A percentile compares a stretch with the other conserved stretches of the same genome.
These are phyloP conservation scores for Echinops telfairi DNA, from an alignment of 2,113 vertebrate genomes.

Conservation along the genomic window DNA sequence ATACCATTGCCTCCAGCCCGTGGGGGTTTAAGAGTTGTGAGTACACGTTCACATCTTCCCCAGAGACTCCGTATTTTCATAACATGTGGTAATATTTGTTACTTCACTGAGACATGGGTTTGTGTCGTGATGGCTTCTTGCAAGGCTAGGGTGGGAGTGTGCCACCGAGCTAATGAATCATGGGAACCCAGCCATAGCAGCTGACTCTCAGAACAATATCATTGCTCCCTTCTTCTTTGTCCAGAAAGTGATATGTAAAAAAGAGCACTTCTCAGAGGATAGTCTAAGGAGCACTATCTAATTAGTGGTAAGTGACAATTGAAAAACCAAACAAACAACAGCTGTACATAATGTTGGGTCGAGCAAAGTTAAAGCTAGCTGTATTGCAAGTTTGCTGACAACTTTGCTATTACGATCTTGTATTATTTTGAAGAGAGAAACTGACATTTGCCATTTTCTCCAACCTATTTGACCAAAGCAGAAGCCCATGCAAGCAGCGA, in stretches of 20 bases:
- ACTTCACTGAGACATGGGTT: constrained; percentile 37
- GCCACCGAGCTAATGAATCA: constrained; percentile 33
- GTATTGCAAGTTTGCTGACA: neutral
- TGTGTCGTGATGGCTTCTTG: constrained; percentile 5
- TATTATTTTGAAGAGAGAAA: neutral
- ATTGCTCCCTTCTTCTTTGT: neutral
- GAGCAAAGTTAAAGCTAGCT: constrained; percentile 1
- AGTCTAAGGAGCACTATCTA: neutral
- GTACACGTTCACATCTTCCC: neutral
- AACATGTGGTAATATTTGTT: neutral
- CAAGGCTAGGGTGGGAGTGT: neutral
- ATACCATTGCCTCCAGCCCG: neutral
- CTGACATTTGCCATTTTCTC: neutral
- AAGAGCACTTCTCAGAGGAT: constrained; percentile 13
- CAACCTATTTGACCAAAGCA: neutral
- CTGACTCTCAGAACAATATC: neutral
- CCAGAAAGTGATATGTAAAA: constrained; percentile 13
- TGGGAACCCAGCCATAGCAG: neutral
- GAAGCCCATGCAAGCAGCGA: neutral
- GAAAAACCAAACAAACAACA: neutral
- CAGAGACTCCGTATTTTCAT: neutral
- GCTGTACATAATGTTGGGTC: neutral
- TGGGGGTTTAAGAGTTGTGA: neutral
- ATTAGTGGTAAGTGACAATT: neutral
- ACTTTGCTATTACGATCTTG: neutral